Evolutionary conservation across 2,888 invertebrate species (phyloP).

Genomic region (Nebria salina): DNA sequence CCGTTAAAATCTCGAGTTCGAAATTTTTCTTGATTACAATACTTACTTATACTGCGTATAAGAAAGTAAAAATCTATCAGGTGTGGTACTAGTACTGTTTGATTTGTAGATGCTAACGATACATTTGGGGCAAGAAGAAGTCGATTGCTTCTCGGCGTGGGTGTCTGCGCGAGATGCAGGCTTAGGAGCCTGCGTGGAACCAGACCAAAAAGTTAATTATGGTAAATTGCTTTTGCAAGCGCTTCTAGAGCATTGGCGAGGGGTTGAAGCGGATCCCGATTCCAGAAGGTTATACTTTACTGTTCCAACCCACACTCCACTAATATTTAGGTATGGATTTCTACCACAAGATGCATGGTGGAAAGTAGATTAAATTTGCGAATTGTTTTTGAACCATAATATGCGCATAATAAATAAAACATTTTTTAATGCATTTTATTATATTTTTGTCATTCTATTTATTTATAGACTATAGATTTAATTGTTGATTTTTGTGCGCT

Average conservation of each 20-base stretch:
- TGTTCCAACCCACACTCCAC: slow-evolving; percentile 94
- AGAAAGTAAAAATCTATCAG: neutral
- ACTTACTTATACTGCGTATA: too few species aligned
- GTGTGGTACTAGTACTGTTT: slow-evolving; percentile 25
- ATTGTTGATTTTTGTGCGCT: too few species aligned
- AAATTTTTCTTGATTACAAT: too few species aligned
- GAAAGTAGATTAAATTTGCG: neutral
- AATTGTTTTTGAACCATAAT: too few species aligned
- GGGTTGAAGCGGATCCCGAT: slow-evolving; percentile 75
- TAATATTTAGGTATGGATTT: slow-evolving; percentile 82
- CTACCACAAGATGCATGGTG: too few species aligned
- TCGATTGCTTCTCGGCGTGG: slow-evolving; percentile 98
- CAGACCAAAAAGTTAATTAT: slow-evolving; percentile 93
- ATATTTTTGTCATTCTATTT: too few species aligned
- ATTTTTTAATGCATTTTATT: too few species aligned
- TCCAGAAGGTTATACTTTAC: slow-evolving; percentile 81
- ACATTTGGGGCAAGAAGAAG: slow-evolving; percentile 96
- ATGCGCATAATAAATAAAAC: too few species aligned
- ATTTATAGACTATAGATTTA: too few species aligned
- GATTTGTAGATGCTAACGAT: slow-evolving; percentile 88
- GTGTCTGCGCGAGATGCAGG: slow-evolving; percentile 96
- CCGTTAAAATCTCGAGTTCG: too few species aligned
- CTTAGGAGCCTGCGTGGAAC: slow-evolving; percentile 68
- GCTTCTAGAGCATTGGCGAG: slow-evolving; percentile 92
- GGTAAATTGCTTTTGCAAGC: slow-evolving; percentile 94